Evolutionary conservation across 2,113 vertebrate genomes (phyloP).

Genomic region (Anseranas semipalmata): DNA sequence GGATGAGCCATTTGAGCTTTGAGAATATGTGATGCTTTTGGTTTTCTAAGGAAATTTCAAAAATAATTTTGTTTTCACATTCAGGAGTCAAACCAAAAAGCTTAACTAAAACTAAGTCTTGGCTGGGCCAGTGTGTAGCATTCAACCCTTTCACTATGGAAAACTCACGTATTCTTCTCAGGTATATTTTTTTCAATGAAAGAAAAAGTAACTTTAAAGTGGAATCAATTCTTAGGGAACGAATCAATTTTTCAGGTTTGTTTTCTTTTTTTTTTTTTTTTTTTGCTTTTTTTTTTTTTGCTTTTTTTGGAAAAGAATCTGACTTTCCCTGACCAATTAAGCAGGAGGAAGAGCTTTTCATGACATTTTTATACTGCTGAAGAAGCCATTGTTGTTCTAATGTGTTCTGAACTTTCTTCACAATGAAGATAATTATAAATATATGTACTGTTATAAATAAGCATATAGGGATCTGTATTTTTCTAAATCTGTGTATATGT

Average conservation of each 20-base stretch:
- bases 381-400: not conserved
- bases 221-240: not conserved
- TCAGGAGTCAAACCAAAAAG: not conserved
- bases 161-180: not conserved
- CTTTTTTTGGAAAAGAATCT: not conserved
- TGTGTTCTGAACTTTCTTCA: not conserved
- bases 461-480: not conserved
- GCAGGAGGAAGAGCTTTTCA: not conserved
- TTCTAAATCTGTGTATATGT: conserved; percentile 32
- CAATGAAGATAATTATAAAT: conserved; percentile 40
- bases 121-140: not conserved
- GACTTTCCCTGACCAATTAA: not conserved
- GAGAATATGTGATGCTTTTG: not conserved
- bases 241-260: not conserved
- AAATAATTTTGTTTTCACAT: not conserved
- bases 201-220: not conserved
- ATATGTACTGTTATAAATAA: conserved; percentile 3
- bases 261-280: too few relatives aligned
- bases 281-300: too few relatives aligned
- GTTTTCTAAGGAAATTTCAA: not conserved
- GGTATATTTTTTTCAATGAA: not conserved
- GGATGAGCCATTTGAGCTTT: not conserved
- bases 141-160: not conserved
- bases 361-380: not conserved
- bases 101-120: not conserved